Evolutionary conservation across 2,113 vertebrate genomes (phyloP), one percentile per base, ranked within the genome.

Genomic region (Pteropus alecto): DNA sequence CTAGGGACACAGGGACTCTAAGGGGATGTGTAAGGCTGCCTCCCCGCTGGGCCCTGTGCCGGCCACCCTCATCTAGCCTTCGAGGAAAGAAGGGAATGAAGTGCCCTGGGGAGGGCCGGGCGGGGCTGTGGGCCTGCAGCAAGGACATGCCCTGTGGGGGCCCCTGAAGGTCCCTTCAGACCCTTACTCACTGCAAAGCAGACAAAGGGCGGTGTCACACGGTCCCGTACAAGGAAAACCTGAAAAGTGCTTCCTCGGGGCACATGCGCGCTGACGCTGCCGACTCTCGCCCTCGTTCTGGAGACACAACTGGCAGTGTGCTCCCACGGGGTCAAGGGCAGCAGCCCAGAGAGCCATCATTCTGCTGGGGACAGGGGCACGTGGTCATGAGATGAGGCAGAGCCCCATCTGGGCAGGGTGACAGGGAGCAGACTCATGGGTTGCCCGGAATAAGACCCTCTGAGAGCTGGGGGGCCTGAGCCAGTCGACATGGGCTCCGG

Each of bases 191-290:
- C 11, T 1, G 24, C 24, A 24, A 46, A 26, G 14, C 6, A 30
- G n/a, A 38, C 33, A 58, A 35, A 41, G 70, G 48, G 22, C 18
- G 10, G 54, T 0, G 0, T 38, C 79, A 30, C 14, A 2, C 4
- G 46, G 58, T 3, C 38, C 43, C 33, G 35, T 26, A 12, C 67
- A 65, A 24, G 56, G 43, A 21, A 73, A 54, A 54, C 28, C n/a
- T 43, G 35, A 14, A 10, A 7, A 0, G 6, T 13, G 0, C 41
- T 51, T 43, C 24, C 38, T 71, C 2, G 24, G 16, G 10, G n/a
- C 28, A 6, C 11, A 0, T 5, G 7, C 16, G 26, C 11, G 13
- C 35, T 0, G 28, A 26, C 4, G 1, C 70, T 3, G 4, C 30
- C 30, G 0, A 7, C 56, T 51, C 30, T 48, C 24, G 33, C 26